phyloP scores from a whole-genome alignment of 2,113 vertebrate genomes.

The Phylloscopus trochilus region DNA sequence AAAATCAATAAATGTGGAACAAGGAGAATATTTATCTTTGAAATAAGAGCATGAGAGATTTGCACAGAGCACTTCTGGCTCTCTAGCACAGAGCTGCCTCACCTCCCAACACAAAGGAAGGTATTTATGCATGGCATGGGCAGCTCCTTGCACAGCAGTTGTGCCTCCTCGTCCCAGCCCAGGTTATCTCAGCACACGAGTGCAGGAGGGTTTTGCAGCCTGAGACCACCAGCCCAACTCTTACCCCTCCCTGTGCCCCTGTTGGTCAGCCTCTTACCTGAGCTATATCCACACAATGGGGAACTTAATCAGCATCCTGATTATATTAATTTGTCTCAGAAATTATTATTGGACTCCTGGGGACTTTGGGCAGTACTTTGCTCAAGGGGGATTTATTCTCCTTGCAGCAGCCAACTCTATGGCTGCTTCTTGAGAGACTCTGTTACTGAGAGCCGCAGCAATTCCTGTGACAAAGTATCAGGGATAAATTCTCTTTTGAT shows the following conservation, averaged over 20 bases:
- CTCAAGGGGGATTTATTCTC: constrained; percentile 33
- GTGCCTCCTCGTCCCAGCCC: neutral
- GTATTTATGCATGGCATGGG: neutral
- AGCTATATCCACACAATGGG: rapidly evolving
- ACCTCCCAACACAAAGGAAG: neutral
- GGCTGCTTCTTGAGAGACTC: constrained; percentile 25
- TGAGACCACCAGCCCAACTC: neutral
- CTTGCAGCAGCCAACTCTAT: constrained; percentile 31
- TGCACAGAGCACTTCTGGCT: neutral
- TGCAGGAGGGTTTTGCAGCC: neutral
- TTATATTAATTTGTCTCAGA: neutral
- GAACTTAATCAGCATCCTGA: neutral
- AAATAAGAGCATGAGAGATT: neutral
- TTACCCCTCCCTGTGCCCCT: neutral
- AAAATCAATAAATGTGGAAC: neutral
- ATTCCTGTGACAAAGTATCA: constrained; percentile 50
- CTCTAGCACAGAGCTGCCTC: neutral
- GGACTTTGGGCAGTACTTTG: neutral
- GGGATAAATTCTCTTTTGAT: constrained; percentile 66
- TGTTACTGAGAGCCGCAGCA: constrained; percentile 20
- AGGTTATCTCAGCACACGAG: neutral
- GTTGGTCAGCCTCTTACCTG: neutral
- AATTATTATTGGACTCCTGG: neutral
- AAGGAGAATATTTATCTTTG: neutral
- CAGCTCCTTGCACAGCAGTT: neutral